Percentiles rank a stretch among this genome's conserved stretches.
phyloP scores from a whole-genome alignment of 2,888 invertebrate species.

The Heteromyza rotundicornis region DNA sequence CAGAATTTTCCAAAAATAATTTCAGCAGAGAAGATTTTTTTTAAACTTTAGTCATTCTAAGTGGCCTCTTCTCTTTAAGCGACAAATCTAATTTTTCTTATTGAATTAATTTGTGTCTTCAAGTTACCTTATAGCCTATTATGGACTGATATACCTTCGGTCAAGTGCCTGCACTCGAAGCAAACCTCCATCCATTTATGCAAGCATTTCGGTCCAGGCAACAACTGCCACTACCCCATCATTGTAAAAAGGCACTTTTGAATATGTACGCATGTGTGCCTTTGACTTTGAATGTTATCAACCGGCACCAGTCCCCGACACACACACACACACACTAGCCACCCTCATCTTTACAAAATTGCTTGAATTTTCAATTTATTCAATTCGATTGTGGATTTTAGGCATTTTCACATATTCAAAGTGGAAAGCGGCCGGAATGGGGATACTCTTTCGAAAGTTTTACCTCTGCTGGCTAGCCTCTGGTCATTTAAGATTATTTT shows the following conservation, averaged over 20 bases:
- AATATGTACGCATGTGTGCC: constrained; percentile 6
- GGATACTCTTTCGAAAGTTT: not conserved
- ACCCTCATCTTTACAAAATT: not conserved
- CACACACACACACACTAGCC: not conserved
- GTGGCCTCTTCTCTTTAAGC: constrained; percentile 28
- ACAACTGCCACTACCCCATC: not conserved
- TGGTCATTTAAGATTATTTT: not conserved
- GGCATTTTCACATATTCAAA: not conserved
- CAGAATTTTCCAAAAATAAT: too few relatives aligned
- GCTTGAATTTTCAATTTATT: not conserved
- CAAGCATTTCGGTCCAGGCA: not conserved
- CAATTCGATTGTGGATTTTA: constrained; percentile 3
- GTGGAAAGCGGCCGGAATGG: not conserved
- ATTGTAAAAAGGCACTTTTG: not conserved
- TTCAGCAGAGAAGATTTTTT: too few relatives aligned
- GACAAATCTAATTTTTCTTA: constrained; percentile 36
- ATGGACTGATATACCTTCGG: too few relatives aligned
- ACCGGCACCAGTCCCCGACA: not conserved
- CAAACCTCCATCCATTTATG: not conserved
- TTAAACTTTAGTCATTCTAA: too few relatives aligned
- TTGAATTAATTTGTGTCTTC: constrained; percentile 26
- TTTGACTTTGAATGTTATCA: not conserved
- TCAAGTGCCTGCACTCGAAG: not conserved
- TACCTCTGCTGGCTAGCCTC: not conserved
- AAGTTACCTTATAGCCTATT: constrained; percentile 21